phyloP scores from a whole-genome alignment of 2,797 vertebrate species.

The Botia kubotai region DNA sequence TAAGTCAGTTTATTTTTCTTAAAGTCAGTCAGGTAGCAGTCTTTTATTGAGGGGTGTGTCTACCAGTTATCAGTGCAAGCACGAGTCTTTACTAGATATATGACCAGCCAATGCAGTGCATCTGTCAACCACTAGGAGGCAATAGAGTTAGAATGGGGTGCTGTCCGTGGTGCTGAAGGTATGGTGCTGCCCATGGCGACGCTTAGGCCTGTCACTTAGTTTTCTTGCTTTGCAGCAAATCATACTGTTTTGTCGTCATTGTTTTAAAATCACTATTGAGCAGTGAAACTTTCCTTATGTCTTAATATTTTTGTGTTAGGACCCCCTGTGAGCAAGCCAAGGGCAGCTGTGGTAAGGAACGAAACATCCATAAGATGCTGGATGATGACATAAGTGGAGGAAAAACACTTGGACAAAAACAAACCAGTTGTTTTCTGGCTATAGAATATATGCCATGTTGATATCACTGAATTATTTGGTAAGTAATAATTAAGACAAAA shows the following conservation, averaged over 20 bases:
- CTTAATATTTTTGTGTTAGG: background rate
- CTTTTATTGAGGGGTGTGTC: background rate
- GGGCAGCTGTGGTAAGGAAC: background rate
- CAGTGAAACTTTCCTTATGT: too few species aligned
- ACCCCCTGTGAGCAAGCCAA: background rate
- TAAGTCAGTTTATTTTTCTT: background rate
- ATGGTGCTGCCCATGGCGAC: too few species aligned
- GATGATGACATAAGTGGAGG: background rate
- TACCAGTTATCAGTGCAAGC: background rate
- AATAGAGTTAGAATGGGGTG: constrained; percentile 19
- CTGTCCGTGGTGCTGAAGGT: constrained; percentile 15
- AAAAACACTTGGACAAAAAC: background rate
- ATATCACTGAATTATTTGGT: background rate
- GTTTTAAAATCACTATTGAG: background rate
- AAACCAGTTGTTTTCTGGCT: background rate
- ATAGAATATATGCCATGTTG: background rate
- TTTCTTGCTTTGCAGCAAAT: background rate
- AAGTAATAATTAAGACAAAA: background rate
- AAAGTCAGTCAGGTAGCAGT: too few species aligned
- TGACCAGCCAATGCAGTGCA: background rate
- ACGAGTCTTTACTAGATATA: background rate
- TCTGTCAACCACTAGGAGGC: constrained; percentile 32
- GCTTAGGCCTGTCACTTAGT: too few species aligned
- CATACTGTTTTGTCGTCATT: too few species aligned
- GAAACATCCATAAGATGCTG: background rate